A percentile compares a stretch with the other conserved stretches of the same genome.
Conservation (phyloP, 2,888 invertebrate genomes). For the Pristionchus entomophagus region DNA sequence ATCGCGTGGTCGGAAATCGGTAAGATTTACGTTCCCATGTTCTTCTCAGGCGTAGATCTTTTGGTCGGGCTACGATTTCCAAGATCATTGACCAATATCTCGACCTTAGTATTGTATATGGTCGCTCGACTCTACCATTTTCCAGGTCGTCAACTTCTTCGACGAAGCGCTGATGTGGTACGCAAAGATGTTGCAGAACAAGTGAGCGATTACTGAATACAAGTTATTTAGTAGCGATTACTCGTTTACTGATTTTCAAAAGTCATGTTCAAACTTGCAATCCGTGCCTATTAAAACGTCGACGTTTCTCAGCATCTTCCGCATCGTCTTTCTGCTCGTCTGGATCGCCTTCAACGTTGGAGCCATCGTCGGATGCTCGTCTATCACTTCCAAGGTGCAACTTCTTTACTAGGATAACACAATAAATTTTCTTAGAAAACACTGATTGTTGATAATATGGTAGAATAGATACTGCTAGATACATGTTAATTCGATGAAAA, state of each 20-base stretch:
- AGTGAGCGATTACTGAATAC: slow-evolving; percentile 31
- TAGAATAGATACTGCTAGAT: too few species aligned
- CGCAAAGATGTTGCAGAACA: slow-evolving; percentile 38
- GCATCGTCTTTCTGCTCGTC: slow-evolving; percentile 49
- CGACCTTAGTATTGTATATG: background rate
- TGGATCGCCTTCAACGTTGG: slow-evolving; percentile 26
- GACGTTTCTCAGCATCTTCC: slow-evolving; percentile 35
- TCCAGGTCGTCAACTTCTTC: slow-evolving; percentile 39
- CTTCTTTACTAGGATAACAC: too few species aligned
- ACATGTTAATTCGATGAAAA: too few species aligned
- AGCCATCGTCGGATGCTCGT: background rate
- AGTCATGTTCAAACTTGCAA: background rate
- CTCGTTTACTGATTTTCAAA: background rate
- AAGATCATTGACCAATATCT: too few species aligned
- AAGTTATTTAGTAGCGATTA: too few species aligned
- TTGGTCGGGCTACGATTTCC: too few species aligned
- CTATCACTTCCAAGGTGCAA: slow-evolving; percentile 35
- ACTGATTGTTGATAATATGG: too few species aligned
- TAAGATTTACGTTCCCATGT: background rate
- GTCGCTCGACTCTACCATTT: background rate
- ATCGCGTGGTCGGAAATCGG: background rate
- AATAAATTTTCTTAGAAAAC: too few species aligned
- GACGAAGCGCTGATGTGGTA: slow-evolving; percentile 16
- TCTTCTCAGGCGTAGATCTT: too few species aligned
- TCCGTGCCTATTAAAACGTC: background rate